These are phyloP conservation scores for Craterocephalus amniculus DNA, from an alignment of 2,797 vertebrate species.

Conservation along the genomic window DNA sequence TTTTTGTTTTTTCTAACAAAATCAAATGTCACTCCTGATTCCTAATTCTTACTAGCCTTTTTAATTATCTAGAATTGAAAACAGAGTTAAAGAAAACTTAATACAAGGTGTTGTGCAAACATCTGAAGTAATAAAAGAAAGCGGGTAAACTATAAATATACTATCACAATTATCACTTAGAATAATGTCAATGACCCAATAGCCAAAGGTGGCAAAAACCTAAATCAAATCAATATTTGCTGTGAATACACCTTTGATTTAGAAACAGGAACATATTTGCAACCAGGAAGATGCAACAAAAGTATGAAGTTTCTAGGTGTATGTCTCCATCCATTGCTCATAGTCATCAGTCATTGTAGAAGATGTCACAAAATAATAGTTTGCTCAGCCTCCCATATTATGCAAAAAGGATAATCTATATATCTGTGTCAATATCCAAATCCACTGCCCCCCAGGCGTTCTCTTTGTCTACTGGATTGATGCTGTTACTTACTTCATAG, in stretches of 20 bases:
- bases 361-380: slow-evolving; percentile 12
- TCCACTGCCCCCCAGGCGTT: slow-evolving; percentile 33
- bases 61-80: slow-evolving; percentile 5
- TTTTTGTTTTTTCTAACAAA: slow-evolving; percentile 14
- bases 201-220: not conserved
- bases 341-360: slow-evolving; percentile 5
- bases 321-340: not conserved
- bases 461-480: slow-evolving; percentile 30
- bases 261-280: not conserved
- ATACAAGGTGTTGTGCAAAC: not conserved
- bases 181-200: not conserved
- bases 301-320: not conserved
- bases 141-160: slow-evolving; percentile 1
- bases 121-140: not conserved
- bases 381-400: slow-evolving; percentile 12
- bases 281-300: not conserved
- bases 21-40: not conserved
- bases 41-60: not conserved
- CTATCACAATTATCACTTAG: not conserved
- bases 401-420: slow-evolving; percentile 18
- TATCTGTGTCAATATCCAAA: slow-evolving; percentile 31
- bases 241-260: not conserved
- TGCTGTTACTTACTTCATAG: slow-evolving; percentile 56
- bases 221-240: not conserved
- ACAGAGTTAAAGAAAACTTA: not conserved